These are phyloP conservation scores for Thunnus maccoyii DNA, from an alignment of 2,113 vertebrate genomes.

Conservation along the genomic window DNA sequence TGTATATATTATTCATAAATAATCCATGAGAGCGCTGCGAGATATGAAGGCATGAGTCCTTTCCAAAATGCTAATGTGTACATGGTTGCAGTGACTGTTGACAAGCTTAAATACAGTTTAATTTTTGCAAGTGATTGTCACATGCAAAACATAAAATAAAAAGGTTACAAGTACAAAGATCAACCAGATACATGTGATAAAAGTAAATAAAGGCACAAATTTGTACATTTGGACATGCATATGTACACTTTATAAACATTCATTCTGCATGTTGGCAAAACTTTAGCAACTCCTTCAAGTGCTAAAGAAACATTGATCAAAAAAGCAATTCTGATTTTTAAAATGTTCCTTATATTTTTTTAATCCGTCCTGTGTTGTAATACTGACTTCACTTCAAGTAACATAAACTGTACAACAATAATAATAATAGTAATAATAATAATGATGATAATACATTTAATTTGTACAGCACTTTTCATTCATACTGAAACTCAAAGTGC, in stretches of 20 bases:
- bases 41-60: neutral
- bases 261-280: constrained; percentile 18
- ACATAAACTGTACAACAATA: neutral
- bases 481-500: too few relatives aligned
- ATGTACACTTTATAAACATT: constrained; percentile 48
- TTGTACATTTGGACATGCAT: constrained; percentile 47
- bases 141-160: constrained; percentile 26
- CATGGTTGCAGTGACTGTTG: neutral
- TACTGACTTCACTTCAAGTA: constrained; percentile 38
- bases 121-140: constrained; percentile 34
- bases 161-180: constrained; percentile 28
- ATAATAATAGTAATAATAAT: too few relatives aligned
- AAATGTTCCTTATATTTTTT: neutral
- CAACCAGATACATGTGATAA: neutral
- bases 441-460: too few relatives aligned
- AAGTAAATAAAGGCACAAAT: constrained; percentile 53
- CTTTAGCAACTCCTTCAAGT: constrained; percentile 1
- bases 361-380: constrained; percentile 21
- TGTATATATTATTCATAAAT: neutral
- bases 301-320: constrained; percentile 1
- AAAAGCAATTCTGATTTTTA: neutral
- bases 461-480: too few relatives aligned
- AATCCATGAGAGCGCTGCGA: neutral
- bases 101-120: constrained; percentile 12
- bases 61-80: neutral